Evolutionary conservation across 2,113 vertebrate species (phyloP), one percentile per base, ranked within the genome.

Genomic region (Oryzias melastigma): DNA sequence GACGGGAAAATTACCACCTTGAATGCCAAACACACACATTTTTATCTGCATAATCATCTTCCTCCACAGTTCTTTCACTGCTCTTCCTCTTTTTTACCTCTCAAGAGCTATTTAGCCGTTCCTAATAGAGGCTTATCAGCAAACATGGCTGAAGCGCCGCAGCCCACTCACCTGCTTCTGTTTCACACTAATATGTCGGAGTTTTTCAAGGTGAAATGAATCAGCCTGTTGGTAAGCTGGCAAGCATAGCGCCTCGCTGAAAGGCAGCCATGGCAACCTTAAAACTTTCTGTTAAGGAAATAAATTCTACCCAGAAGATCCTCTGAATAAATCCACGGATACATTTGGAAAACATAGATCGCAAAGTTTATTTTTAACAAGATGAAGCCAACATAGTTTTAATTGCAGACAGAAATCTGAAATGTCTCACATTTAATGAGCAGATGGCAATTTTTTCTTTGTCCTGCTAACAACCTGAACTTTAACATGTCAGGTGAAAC

Each of bases 1-100:
- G 86, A 87, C 74, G 71, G 72, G 65, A 77, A 81, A 80, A 85
- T 84, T 85, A 68, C 69, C 75, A 78, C 70, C 57, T 71, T 70
- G 58, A 80, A 75, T 18, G 29, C 17, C 22, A 24, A 62, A 46
- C 35, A 54, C 41, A 27, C 58, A 44, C 54, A 65, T 62, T 80
- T 71, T 51, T 52, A 64, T 56, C 45, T 63, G 46, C 69, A 47
- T 35, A 35, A 35, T 16, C 49, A 14, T 7, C 61, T 59, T 69
- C 65, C 65, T 48, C 66, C 62, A 60, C 57, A 52, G 2, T 56
- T 14, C 56, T 59, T 54, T 58, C 42, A 22, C 53, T 54, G 49
- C 14, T 35, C 44, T 61, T 44, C 63, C 29, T 68, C 52, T 52
- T 73, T 3, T n/a, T 48, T 24, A 17, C 53, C 25, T 61, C 59